A percentile compares a stretch with the other conserved stretches of the same genome.
These are phyloP conservation scores for Drosophila quinaria DNA, from an alignment of 2,888 invertebrate genomes.

Conservation along the genomic window DNA sequence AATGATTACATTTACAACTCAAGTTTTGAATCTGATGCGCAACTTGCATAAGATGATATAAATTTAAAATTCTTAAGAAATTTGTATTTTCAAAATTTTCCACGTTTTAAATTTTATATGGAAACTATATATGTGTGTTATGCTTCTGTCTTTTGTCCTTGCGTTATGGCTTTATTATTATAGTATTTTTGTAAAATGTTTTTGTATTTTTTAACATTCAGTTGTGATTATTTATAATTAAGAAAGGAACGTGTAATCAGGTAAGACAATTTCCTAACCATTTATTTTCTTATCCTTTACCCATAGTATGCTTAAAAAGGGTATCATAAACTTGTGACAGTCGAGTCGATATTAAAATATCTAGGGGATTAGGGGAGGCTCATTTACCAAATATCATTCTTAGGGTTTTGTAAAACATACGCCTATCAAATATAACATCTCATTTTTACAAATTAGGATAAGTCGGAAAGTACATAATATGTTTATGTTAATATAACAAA, in stretches of 20 bases:
- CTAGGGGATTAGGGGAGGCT: background rate
- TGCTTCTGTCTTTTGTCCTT: slow-evolving; percentile 52
- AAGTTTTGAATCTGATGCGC: background rate
- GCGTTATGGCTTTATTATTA: slow-evolving; percentile 29
- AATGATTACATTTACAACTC: background rate
- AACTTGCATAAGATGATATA: background rate
- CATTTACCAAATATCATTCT: background rate
- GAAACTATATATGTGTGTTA: slow-evolving; percentile 30
- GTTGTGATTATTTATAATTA: slow-evolving; percentile 22
- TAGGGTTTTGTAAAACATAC: background rate
- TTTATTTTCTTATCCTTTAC: background rate
- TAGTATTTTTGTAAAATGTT: slow-evolving; percentile 13
- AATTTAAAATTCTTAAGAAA: no score
- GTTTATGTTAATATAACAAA: background rate
- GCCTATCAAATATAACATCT: background rate
- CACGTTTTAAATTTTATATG: slow-evolving; percentile 38
- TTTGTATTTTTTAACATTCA: slow-evolving; percentile 10
- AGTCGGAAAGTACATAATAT: background rate
- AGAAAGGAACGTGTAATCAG: slow-evolving; percentile 31
- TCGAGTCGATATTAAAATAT: background rate
- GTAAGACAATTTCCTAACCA: slow-evolving; percentile 42
- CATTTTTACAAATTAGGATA: background rate
- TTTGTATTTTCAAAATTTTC: background rate
- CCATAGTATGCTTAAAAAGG: slow-evolving; percentile 3
- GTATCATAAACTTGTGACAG: slow-evolving; percentile 19